Evolutionary conservation across 2,888 invertebrate species (phyloP).

Genomic region (Elegia similella): DNA sequence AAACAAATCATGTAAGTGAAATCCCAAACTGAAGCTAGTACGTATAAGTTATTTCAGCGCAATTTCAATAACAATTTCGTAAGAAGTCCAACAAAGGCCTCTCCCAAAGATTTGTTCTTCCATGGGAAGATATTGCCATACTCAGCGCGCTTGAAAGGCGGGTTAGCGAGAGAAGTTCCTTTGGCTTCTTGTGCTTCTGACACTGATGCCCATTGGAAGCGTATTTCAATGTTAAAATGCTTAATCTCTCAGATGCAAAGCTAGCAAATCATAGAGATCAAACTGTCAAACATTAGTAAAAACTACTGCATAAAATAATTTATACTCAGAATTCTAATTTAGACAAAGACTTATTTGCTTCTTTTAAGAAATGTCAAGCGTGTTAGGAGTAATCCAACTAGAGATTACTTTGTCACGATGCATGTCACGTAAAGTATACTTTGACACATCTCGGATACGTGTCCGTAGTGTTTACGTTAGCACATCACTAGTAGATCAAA

Average conservation of each 20-base stretch:
- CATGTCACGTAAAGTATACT: slow-evolving; percentile 56
- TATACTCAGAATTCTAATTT: slow-evolving; percentile 33
- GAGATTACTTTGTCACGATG: slow-evolving; percentile 66
- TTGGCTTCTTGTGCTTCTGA: too few relatives aligned
- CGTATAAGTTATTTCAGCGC: too few relatives aligned
- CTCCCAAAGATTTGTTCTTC: too few relatives aligned
- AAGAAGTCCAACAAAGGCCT: too few relatives aligned
- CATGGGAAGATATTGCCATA: too few relatives aligned
- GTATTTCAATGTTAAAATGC: not conserved
- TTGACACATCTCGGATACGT: slow-evolving; percentile 65
- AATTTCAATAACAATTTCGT: too few relatives aligned
- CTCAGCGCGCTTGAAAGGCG: too few relatives aligned
- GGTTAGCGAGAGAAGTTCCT: too few relatives aligned
- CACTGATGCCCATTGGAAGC: too few relatives aligned
- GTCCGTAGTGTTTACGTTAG: slow-evolving; percentile 58
- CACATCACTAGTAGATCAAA: slow-evolving; percentile 45
- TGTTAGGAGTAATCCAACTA: slow-evolving; percentile 50
- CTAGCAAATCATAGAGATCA: slow-evolving; percentile 5
- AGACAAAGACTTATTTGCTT: slow-evolving; percentile 56
- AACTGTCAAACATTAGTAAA: slow-evolving; percentile 1
- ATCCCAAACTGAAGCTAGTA: too few relatives aligned
- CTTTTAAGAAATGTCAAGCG: slow-evolving; percentile 51
- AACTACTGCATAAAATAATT: slow-evolving; percentile 31
- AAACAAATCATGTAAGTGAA: too few relatives aligned
- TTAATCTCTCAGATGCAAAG: not conserved